Evolutionary conservation across 53 echinoderm and acorn worm species (phyloP), one percentile per base, ranked within the genome.

Genomic region (Glandiceps talaboti): DNA sequence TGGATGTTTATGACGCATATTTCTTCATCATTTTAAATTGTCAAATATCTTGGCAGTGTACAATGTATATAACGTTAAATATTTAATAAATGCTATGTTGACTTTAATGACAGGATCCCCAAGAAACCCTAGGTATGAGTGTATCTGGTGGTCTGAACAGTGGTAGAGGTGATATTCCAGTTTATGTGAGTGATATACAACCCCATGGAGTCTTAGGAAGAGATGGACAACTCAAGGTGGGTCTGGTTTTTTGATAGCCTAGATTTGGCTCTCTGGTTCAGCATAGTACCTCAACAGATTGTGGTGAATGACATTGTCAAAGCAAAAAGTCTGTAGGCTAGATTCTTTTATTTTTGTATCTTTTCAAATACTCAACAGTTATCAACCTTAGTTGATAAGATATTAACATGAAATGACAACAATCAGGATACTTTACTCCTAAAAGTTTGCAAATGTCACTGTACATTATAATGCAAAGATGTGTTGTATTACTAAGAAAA

Each of bases 101-200:
- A 77, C 26, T 29, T 80, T 32, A 6, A 45, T 84, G 79, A 1
- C 87, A 94, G 95, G 89, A 88, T 30, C 81, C 86, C 78, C 86
- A 86, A 74, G 92, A 96, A 76, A 86, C 81, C 79, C 89, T 96
- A 20, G 96, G 96, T 0, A 96, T 96, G 83, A 96, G 96, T 79
- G 93, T 96, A 31, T 93, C 92, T 76, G 96, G 96, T 0, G 96
- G 96, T 1, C 33, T 91, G 29, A 93, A 93, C 10, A 90, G 93
- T 30, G 79, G 89, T 1, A 79, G 87, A 74, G 96, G 96, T 14
- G 96, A 96, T 73, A 93, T 93, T 14, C 96, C 96, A 30, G 90
- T 96, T 77, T 96, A 90, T 73, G 89, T 96, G 27, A 93, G 93
- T 25, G 88, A 88, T 74, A 89, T 96, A 28, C 96, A 93, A 74